These are phyloP conservation scores for Sthenelais limicola DNA, from an alignment of 2,888 invertebrate genomes.

Conservation along the genomic window DNA sequence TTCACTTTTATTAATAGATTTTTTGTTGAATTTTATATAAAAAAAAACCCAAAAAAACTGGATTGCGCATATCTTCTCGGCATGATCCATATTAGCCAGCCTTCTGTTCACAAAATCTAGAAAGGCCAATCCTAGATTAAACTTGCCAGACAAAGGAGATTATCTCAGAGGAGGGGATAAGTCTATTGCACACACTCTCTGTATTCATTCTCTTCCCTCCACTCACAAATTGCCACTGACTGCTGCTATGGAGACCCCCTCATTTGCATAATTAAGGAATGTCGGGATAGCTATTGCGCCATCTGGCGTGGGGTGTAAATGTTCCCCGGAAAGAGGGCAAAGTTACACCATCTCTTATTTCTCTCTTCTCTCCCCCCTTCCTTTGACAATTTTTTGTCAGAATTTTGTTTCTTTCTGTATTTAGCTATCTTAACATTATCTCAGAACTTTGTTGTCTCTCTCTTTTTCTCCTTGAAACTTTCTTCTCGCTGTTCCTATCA, in stretches of 20 bases:
- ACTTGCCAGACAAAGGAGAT: conserved; percentile 12
- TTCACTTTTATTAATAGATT: too few relatives aligned
- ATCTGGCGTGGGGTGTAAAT: not conserved
- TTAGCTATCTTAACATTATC: too few relatives aligned
- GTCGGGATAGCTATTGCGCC: conserved; percentile 3
- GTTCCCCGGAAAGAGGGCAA: not conserved
- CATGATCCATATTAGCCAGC: too few relatives aligned
- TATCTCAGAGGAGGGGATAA: conserved; percentile 23
- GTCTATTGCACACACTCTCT: conserved; percentile 18
- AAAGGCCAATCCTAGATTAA: conserved; percentile 26
- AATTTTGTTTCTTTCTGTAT: too few relatives aligned
- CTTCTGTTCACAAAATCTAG: conserved; percentile 1
- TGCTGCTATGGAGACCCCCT: conserved; percentile 34
- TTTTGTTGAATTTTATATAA: too few relatives aligned
- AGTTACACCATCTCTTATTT: not conserved
- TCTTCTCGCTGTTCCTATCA: too few relatives aligned
- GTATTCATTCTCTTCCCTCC: not conserved
- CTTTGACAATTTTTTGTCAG: too few relatives aligned
- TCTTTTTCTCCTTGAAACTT: too few relatives aligned
- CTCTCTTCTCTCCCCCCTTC: too few relatives aligned
- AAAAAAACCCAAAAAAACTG: too few relatives aligned
- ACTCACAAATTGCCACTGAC: conserved; percentile 24
- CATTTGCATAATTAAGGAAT: conserved; percentile 34
- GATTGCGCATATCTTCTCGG: too few relatives aligned
- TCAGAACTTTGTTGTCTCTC: too few relatives aligned